phyloP scores from a whole-genome alignment of 1,140 invertebrate species.

The Calosoma granatense region DNA sequence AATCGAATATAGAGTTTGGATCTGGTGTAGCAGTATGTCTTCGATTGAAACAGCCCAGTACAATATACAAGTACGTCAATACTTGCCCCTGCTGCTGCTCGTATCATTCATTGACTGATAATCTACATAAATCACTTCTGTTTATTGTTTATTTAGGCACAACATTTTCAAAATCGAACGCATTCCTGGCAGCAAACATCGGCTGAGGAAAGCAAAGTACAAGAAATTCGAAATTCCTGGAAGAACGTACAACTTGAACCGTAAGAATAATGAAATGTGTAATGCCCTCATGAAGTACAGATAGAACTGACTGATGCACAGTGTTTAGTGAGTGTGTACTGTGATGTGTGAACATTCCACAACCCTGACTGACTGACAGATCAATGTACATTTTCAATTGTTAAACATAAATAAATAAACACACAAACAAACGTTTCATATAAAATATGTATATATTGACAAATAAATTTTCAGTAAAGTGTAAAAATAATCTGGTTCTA shows the following conservation, averaged over 20 bases:
- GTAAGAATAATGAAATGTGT: constrained; percentile 75
- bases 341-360: too few species aligned
- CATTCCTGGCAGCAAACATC: constrained; percentile 56
- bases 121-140: neutral
- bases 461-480: too few species aligned
- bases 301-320: neutral
- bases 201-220: constrained; percentile 46
- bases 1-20: constrained; percentile 72
- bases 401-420: too few species aligned
- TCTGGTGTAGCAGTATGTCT: constrained; percentile 67
- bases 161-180: constrained; percentile 57
- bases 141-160: constrained; percentile 37
- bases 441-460: too few species aligned
- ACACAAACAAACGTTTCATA: too few species aligned
- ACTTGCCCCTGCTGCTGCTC: too few species aligned
- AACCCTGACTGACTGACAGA: too few species aligned
- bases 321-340: neutral
- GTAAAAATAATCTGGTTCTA: too few species aligned
- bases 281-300: constrained; percentile 19
- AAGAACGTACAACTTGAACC: constrained; percentile 62
- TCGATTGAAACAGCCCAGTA: constrained; percentile 62
- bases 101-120: constrained; percentile 7
- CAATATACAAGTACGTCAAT: constrained; percentile 48
- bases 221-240: constrained; percentile 45
- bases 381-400: too few species aligned